These are phyloP conservation scores for Nebria brevicollis DNA, from an alignment of 2,888 invertebrate genomes.

Conservation along the genomic window DNA sequence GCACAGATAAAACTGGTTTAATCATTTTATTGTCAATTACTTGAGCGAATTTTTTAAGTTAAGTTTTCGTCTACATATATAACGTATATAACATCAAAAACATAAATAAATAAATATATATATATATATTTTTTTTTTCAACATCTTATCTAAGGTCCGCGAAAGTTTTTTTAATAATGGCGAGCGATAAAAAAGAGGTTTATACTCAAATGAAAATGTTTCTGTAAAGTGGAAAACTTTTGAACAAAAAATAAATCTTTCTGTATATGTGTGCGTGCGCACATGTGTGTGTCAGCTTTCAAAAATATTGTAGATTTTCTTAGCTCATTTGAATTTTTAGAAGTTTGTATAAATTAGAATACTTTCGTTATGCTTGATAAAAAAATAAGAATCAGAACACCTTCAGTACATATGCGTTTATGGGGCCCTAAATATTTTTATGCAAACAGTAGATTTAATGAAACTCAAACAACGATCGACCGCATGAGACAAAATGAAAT, in stretches of 20 bases:
- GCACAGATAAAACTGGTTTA: neutral
- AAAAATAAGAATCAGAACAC: no score
- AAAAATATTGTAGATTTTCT: neutral
- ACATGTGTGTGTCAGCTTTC: neutral
- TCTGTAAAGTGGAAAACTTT: slow-evolving; percentile 58
- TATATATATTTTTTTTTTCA: slow-evolving; percentile 32
- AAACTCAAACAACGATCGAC: no score
- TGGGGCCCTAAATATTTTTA: no score
- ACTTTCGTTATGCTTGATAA: no score
- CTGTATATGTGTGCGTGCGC: neutral
- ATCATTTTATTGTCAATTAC: neutral
- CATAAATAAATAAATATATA: slow-evolving; percentile 30
- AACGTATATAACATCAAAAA: neutral
- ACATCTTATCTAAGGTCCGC: slow-evolving; percentile 45
- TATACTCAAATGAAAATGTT: slow-evolving; percentile 58
- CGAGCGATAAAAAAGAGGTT: slow-evolving; percentile 58
- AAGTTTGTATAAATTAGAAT: neutral
- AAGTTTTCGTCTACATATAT: neutral
- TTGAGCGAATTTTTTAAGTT: neutral
- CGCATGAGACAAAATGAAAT: no score
- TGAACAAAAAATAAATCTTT: slow-evolving; percentile 54
- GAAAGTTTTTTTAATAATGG: slow-evolving; percentile 60
- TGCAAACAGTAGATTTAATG: no score
- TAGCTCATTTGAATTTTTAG: neutral
- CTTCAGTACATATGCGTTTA: no score